A percentile compares a stretch with the other conserved stretches of the same genome.
These are phyloP conservation scores for Cataglyphis rosenhaueri DNA, from an alignment of 2,888 invertebrate species.

Conservation along the genomic window DNA sequence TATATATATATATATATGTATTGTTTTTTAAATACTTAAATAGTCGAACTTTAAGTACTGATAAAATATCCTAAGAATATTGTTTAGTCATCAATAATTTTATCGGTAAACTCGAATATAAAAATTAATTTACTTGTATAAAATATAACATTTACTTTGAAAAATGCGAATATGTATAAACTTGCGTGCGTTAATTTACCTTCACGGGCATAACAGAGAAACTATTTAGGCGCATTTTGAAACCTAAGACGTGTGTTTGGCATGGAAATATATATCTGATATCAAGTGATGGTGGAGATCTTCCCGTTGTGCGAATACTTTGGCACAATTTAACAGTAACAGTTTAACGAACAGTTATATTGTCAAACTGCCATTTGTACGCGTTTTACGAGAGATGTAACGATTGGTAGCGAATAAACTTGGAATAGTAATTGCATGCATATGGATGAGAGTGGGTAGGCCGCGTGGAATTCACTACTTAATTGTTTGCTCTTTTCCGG, in stretches of 20 bases:
- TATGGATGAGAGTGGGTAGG: conserved; percentile 38
- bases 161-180: conserved; percentile 17
- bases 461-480: conserved; percentile 40
- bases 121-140: conserved; percentile 4
- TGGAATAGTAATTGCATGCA: conserved; percentile 41
- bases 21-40: background rate
- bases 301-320: conserved; percentile 49
- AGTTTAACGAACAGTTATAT: conserved; percentile 68
- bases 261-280: conserved; percentile 22
- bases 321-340: conserved; percentile 68
- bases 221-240: conserved; percentile 42
- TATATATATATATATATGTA: too few relatives aligned
- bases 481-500: conserved; percentile 36
- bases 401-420: conserved; percentile 31
- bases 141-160: conserved; percentile 24
- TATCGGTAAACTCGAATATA: background rate
- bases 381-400: conserved; percentile 55
- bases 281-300: conserved; percentile 19
- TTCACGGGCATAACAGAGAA: conserved; percentile 63
- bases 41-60: background rate
- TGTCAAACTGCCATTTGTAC: conserved; percentile 45
- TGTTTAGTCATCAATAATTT: background rate
- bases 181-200: conserved; percentile 49
- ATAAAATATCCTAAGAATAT: background rate
- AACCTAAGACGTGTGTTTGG: conserved; percentile 19